phyloP scores from a whole-genome alignment of 2,113 vertebrate species.

The Fregetta grallaria region DNA sequence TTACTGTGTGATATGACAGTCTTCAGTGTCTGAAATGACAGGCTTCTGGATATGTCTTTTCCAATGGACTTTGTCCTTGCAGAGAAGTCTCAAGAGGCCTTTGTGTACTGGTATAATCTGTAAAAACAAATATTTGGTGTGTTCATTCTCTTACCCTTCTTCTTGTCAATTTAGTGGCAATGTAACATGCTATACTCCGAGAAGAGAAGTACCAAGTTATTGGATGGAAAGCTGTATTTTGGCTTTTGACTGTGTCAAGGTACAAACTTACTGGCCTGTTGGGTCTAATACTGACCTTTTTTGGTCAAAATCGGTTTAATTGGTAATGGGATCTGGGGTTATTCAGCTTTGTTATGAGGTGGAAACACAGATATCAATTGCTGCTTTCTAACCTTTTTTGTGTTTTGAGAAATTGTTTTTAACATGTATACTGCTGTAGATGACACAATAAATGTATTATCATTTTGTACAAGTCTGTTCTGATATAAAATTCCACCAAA shows the following conservation, averaged over 20 bases:
- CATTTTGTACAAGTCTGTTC: conserved; percentile 55
- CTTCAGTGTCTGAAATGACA: conserved; percentile 20
- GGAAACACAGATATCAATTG: conserved; percentile 35
- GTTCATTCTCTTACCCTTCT: background rate
- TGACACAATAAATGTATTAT: conserved; percentile 78
- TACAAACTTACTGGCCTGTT: conserved; percentile 17
- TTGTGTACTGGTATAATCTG: conserved; percentile 11
- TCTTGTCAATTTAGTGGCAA: conserved; percentile 22
- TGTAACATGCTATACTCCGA: conserved; percentile 14
- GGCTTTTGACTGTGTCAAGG: conserved; percentile 51
- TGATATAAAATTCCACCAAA: conserved; percentile 26
- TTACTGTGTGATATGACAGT: conserved; percentile 48
- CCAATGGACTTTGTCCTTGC: conserved; percentile 3
- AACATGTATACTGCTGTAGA: conserved; percentile 69
- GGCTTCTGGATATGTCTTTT: conserved; percentile 28
- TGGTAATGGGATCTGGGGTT: background rate
- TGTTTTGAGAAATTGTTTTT: conserved; percentile 66
- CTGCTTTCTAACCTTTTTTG: conserved; percentile 57
- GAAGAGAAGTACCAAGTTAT: background rate
- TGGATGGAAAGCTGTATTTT: conserved; percentile 30
- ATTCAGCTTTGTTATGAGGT: conserved; percentile 40
- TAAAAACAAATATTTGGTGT: conserved; percentile 18
- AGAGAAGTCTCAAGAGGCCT: conserved; percentile 31
- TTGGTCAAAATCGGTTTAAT: conserved; percentile 40
- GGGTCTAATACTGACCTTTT: conserved; percentile 22